Base-by-base conservation (phyloP, 2,888 invertebrate genomes). In the Caenorhabditis sp. region DNA sequence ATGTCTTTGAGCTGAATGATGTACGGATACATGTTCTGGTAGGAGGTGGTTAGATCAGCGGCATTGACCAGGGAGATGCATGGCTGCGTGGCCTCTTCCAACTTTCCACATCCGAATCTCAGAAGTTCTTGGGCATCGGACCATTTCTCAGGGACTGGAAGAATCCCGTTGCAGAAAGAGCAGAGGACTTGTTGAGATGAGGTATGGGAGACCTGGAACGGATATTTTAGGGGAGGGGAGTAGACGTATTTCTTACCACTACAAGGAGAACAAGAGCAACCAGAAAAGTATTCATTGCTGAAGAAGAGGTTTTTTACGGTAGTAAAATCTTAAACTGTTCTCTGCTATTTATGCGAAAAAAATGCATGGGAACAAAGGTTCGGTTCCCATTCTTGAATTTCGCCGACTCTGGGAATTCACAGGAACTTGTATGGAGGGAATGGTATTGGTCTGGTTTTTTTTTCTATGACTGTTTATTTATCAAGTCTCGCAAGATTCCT, bases 61-160 rank as follows among this genome's bases (percentile, higher is more conserved):
- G 56, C 56, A 2, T 56, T 16, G 28, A 70, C 16, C 2, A 70
- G 26, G 1, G 16, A 41, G 3, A 16, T 24, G 16, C 69, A 69
- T 2, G 54, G 22, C 14, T 14, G 7, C 7, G 1, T 14, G 16
- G 44, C 58, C 0, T 31, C 26, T 28, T 49, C 68, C 5, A 58
- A 35, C 2, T 10, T 0, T 0, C n/a, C 14, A 22, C 76, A 76
- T 16, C 49, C 76, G 1, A 12, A 14, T 12, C 0, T 22, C 19
- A 76, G 51, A 8, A 59, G 24, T 16, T 16, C 7, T 41, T 69
- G 28, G 0, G 68, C 76, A 0, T 24, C 16, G 8, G 31, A 12
- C 76, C 76, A 76, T 7, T 31, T 22, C 8, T 59, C 5, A 19
- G 76, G 76, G 8, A 76, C 19, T 2, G 19, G 12, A 38, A 76